Evolutionary conservation across 1,140 invertebrate genomes (phyloP).

Genomic region (Aphelinus certus): DNA sequence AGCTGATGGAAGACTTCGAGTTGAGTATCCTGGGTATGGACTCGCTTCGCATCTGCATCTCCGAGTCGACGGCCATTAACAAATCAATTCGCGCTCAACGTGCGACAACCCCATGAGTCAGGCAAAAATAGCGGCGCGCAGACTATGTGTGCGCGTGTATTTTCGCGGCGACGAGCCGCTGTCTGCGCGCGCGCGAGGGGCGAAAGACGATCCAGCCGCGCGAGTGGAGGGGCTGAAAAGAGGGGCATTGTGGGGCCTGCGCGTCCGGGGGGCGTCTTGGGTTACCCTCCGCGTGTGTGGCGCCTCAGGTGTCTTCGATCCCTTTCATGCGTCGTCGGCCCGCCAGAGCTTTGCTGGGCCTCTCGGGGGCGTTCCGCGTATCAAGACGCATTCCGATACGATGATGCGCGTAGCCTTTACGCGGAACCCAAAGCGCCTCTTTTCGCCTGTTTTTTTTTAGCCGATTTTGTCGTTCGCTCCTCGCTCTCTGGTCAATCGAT

Average conservation of each 20-base stretch:
- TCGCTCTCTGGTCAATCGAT: too few relatives aligned
- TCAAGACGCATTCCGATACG: background rate
- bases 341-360: conserved; percentile 7
- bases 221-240: conserved; percentile 13
- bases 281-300: conserved; percentile 64
- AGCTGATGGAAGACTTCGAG: too few relatives aligned
- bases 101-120: conserved; percentile 1
- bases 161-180: background rate
- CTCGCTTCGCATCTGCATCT: conserved; percentile 1
- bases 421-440: background rate
- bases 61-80: background rate
- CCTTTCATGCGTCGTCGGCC: conserved; percentile 53
- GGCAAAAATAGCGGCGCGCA: background rate
- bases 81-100: too few relatives aligned
- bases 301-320: conserved; percentile 60
- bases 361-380: background rate
- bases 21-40: background rate
- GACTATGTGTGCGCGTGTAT: too few relatives aligned
- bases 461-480: too few relatives aligned
- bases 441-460: background rate
- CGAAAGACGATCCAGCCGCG: conserved; percentile 30
- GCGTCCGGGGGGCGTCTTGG: conserved; percentile 49
- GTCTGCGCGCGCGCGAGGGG: background rate
- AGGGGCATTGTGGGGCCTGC: conserved; percentile 25
- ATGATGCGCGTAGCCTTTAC: background rate